Percentiles rank a stretch among this genome's conserved stretches.
These are phyloP conservation scores for Neopelma chrysocephalum DNA, from an alignment of 2,797 vertebrate species.

Conservation along the genomic window DNA sequence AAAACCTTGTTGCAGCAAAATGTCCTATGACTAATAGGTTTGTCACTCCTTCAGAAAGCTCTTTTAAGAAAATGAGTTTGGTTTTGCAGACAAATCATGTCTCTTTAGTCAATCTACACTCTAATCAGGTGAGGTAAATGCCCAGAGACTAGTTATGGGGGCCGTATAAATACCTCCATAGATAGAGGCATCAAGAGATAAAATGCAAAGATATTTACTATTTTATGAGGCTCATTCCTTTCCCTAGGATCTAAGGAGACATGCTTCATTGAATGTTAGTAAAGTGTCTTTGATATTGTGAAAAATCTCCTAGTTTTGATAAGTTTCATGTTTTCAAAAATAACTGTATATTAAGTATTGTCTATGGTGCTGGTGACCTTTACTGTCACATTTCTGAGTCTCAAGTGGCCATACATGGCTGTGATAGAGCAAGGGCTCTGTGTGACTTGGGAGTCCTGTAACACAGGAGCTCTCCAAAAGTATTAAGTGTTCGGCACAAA, in stretches of 20 bases:
- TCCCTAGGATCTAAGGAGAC: not conserved
- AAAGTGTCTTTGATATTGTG: not conserved
- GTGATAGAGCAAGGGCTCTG: not conserved
- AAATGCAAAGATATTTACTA: constrained; percentile 39
- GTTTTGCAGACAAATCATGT: not conserved
- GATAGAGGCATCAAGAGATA: constrained; percentile 33
- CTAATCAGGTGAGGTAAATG: constrained; percentile 12
- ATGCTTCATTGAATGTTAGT: not conserved
- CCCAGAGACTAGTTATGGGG: not conserved
- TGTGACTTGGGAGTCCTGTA: not conserved
- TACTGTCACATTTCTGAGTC: not conserved
- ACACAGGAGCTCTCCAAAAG: not conserved
- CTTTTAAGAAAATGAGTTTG: not conserved
- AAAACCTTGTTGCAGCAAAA: not conserved
- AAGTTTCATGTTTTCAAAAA: not conserved
- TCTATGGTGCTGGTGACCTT: not conserved
- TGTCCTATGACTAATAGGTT: not conserved
- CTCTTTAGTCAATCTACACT: not conserved
- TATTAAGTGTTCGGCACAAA: not conserved
- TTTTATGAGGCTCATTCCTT: constrained; percentile 46
- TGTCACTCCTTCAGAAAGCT: not conserved
- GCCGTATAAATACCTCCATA: constrained; percentile 47
- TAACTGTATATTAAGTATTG: not conserved
- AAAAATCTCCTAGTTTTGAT: not conserved
- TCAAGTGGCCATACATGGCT: constrained; percentile 19